Percentiles rank a stretch among this genome's conserved stretches.
Conservation (phyloP, 2,888 invertebrate species). For the Rutpela maculata region DNA sequence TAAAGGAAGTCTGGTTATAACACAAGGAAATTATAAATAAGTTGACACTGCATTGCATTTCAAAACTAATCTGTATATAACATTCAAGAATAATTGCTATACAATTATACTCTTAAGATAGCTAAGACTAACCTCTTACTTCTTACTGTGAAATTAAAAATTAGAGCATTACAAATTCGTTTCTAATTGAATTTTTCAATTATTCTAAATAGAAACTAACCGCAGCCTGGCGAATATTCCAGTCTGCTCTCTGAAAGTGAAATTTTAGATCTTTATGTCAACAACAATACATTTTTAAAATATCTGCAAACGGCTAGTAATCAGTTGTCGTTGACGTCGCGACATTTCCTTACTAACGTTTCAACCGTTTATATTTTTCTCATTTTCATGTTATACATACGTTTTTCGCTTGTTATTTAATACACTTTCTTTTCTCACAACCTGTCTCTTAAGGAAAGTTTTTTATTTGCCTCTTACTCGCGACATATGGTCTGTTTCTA, state of each 20-base stretch:
- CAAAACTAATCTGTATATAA: neutral
- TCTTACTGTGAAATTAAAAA: neutral
- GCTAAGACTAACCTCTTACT: neutral
- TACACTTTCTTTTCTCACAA: neutral
- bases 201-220: slow-evolving; percentile 11
- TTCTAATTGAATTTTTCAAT: neutral
- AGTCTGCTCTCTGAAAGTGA: slow-evolving; percentile 16
- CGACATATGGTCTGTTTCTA: neutral
- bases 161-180: slow-evolving; percentile 1
- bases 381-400: neutral
- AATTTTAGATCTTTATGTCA: neutral
- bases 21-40: neutral
- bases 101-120: neutral
- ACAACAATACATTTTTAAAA: neutral
- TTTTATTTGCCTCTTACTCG: neutral
- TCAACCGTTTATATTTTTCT: neutral
- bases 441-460: neutral
- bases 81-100: neutral
- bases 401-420: neutral
- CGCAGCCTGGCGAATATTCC: slow-evolving; percentile 1
- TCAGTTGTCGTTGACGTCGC: neutral
- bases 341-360: neutral
- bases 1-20: neutral
- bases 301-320: neutral
- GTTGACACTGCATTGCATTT: neutral